Conservation (phyloP, 2,113 vertebrate genomes). For the Suncus etruscus region DNA sequence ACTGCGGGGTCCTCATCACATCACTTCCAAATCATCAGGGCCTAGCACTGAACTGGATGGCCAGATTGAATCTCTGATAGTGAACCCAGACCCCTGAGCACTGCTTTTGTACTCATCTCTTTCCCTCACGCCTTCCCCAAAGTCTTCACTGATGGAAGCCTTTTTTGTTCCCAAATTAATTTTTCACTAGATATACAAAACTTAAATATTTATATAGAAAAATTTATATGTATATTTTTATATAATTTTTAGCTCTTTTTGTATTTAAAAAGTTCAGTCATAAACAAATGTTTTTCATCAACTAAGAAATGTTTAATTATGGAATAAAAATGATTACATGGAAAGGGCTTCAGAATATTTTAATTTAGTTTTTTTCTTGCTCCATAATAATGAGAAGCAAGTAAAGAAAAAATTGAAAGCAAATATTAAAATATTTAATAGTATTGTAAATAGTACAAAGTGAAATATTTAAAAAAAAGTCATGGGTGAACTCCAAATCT, state of each 20-base stretch:
- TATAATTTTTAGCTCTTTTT: neutral
- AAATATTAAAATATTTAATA: neutral
- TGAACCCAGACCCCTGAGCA: no score
- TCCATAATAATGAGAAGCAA: conserved; percentile 3
- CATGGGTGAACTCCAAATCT: neutral
- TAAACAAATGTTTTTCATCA: conserved; percentile 1
- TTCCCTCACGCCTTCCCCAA: neutral
- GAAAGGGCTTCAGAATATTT: neutral
- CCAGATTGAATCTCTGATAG: no score
- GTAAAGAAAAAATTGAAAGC: neutral
- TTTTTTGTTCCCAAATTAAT: neutral
- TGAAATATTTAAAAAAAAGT: neutral
- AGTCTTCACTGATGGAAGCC: neutral
- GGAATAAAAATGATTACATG: neutral
- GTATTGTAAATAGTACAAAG: no score
- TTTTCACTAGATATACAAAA: neutral
- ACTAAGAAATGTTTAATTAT: neutral
- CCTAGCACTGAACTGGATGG: no score
- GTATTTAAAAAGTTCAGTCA: conserved; percentile 26
- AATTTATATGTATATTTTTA: neutral
- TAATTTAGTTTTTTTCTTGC: no score
- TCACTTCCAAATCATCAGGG: no score
- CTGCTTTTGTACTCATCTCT: no score
- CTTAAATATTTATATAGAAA: conserved; percentile 10
- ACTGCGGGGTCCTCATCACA: no score